Percentiles rank a stretch among this genome's conserved stretches.
Evolutionary conservation across 2,888 invertebrate species (phyloP).

Genomic region (Amiota communis): DNA sequence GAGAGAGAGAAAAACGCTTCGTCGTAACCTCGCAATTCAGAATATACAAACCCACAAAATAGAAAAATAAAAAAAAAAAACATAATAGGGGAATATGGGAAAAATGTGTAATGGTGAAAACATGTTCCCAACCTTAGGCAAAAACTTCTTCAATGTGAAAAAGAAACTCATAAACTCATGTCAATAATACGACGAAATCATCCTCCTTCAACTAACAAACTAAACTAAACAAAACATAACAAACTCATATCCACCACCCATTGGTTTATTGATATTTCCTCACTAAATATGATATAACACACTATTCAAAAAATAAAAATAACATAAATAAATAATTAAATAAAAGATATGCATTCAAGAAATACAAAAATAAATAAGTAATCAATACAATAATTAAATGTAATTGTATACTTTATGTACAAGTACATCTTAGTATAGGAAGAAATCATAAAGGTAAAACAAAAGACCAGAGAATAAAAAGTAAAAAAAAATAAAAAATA

Average conservation of each 20-base stretch:
- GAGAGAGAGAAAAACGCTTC: slow-evolving; percentile 17
- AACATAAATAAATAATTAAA: slow-evolving; percentile 15
- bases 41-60: slow-evolving; percentile 12
- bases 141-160: not conserved
- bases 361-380: slow-evolving; percentile 30
- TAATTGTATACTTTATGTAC: slow-evolving; percentile 34
- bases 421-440: not conserved
- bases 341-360: not conserved
- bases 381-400: slow-evolving; percentile 45
- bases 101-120: slow-evolving; percentile 33
- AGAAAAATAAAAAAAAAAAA: slow-evolving; percentile 44
- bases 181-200: slow-evolving; percentile 4
- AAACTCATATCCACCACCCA: not conserved
- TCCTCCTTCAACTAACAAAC: not conserved
- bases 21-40: slow-evolving; percentile 22
- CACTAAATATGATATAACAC: too few species aligned
- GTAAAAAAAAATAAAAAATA: slow-evolving; percentile 16
- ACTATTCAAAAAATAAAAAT: too few species aligned
- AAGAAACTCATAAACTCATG: not conserved
- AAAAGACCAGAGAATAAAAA: not conserved
- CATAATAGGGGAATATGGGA: too few species aligned
- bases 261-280: too few species aligned
- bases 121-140: not conserved
- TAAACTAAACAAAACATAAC: slow-evolving; percentile 5
- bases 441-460: too few species aligned